phyloP scores from a whole-genome alignment of 2,888 invertebrate species.

The Pherbina coryleti region DNA sequence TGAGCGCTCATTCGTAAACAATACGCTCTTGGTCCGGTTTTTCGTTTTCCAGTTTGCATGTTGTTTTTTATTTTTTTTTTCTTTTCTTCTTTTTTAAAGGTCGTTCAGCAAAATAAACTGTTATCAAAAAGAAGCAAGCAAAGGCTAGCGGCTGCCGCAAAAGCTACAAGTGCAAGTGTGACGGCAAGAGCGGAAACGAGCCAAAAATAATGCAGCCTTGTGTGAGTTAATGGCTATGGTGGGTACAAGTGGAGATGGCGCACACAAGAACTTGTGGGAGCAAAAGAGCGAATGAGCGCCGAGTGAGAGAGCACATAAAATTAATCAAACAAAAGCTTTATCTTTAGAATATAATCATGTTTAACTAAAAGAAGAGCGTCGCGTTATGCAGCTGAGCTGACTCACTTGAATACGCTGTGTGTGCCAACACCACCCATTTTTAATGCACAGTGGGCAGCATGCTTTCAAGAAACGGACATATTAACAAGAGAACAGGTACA shows the following conservation, averaged over 20 bases:
- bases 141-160: neutral
- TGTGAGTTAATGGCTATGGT: no score
- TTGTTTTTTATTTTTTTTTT: neutral
- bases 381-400: neutral
- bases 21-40: neutral
- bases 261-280: neutral
- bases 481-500: no score
- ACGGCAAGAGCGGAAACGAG: constrained; percentile 46
- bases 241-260: no score
- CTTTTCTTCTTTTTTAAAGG: neutral
- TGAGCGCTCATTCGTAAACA: no score
- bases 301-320: neutral
- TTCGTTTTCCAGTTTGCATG: neutral
- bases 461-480: neutral
- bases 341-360: neutral
- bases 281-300: neutral
- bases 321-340: constrained; percentile 17
- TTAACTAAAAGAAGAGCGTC: neutral
- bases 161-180: constrained; percentile 21
- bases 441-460: constrained; percentile 1
- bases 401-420: constrained; percentile 5
- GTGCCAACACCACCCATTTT: constrained; percentile 1
- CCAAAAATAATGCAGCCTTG: constrained; percentile 38
- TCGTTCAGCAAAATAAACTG: constrained; percentile 14
- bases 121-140: neutral